Base-by-base conservation (phyloP, 2,113 vertebrate genomes). In the Acanthochromis polyacanthus region DNA sequence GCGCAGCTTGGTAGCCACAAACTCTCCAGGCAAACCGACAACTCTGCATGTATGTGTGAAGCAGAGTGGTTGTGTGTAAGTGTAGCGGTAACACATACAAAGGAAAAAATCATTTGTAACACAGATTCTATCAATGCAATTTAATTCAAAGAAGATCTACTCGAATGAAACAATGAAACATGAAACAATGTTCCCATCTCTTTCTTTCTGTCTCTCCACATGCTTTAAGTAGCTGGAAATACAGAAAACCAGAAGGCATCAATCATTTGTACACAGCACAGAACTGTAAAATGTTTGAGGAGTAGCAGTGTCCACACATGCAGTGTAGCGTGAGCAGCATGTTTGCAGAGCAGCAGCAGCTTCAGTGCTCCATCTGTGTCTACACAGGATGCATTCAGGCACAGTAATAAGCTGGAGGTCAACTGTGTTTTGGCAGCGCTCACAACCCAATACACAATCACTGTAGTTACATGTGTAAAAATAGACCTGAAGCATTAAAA, bases 21-120 rank as follows among this genome's bases (percentile, higher is more conserved):
- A 72, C 40, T 67, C 68, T 60, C 58, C 63, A 50, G 69, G 50
- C 60, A 58, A 56, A 58, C 38, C 56, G 46, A 78, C 66, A 68
- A 55, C 52, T 57, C 23, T 25, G 68, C 28, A 8, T 78, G 30
- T 75, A 25, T 25, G 60, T 75, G 68, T 52, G 28, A 71, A 23
- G n/a, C 10, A 10, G 16, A 2, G 57, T 15, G 70, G 51, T 40
- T 70, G 30, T 65, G 16, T 60, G 56, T 57, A 58, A 50, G 55
- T 58, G 43, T 19, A 51, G 8, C 8, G 19, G 2, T 20, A 19
- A 51, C 32, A 75, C 28, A 56, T 36, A 55, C n/a, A 30, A 43
- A 38, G 58, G 36, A 43, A n/a, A 7, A 38, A 53, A 53, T 40
- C 10, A 20, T 52, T 15, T 0, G n/a, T 32, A 22, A 56, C 14